Evolutionary conservation across 2,888 invertebrate species (phyloP), one percentile per base, ranked within the genome.

Genomic region (Nematopogon swammerdamellus): DNA sequence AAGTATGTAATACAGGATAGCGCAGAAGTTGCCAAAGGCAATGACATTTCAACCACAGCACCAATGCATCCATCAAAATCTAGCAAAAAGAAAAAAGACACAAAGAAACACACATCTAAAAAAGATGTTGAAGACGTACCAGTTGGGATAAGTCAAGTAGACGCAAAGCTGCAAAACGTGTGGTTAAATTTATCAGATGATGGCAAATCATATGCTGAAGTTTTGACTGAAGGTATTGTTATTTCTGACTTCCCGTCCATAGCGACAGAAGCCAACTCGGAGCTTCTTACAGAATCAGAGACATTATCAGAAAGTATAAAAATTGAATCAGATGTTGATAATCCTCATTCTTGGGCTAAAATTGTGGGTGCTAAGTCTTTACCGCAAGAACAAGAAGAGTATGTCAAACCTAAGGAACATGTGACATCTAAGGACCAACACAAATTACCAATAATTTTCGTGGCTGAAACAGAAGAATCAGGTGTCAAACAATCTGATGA

Each of bases 151-250:
- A 6, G 10, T 10, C 25, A 25, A 25, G 4, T 10, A 25, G 25
- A 36, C 11, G 3, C 19, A 36, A 14, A 63, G 47, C 57, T 62
- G 44, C 50, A 62, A 17, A 82, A 81, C 59, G 71, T 82, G 18
- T 84, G 83, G 83, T 62, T 65, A n/a, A 74, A 71, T 59, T 56
- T 72, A 36, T 64, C 71, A 47, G 72, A 77, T 43, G 86, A 85
- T 54, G 83, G 82, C 1, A 88, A 87, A 67, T 86, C 88, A 0
- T 89, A 89, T 59, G 89, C 89, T 18, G 85, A 86, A 67, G 82
- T 88, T 30, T 72, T 88, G 6, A 83, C 85, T 17, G 79, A 81
- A 58, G 68, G 73, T 1, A 57, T 73, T 44, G 48, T 14, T 14
- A 36, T 14, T 14, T 36, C n/a, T 8, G 36, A 36, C 11, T 36